phyloP scores from a whole-genome alignment of 2,888 invertebrate genomes.

The Synanthedon vespiformis region DNA sequence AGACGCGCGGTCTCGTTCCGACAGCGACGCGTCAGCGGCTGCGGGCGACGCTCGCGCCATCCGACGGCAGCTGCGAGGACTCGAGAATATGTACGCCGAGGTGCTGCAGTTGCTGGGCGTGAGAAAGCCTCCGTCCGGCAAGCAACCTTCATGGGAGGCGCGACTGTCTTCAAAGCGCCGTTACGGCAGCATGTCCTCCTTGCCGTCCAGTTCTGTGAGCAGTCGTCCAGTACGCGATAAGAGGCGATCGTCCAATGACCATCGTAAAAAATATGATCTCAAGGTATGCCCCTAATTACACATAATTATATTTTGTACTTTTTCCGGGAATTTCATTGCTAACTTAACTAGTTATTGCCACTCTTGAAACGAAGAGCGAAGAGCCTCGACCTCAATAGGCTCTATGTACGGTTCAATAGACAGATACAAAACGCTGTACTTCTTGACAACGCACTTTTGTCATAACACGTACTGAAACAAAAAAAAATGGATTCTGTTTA shows the following conservation, averaged over 20 bases:
- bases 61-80: conserved; percentile 81
- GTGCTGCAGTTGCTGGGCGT: conserved; percentile 70
- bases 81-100: conserved; percentile 90
- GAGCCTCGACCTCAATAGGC: too few species aligned
- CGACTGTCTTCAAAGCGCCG: conserved; percentile 67
- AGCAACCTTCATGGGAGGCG: conserved; percentile 70
- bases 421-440: too few species aligned
- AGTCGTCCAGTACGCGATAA: conserved; percentile 82
- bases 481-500: too few species aligned
- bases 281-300: conserved; percentile 56
- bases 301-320: too few species aligned
- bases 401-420: too few species aligned
- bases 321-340: too few species aligned
- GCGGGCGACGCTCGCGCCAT: conserved; percentile 83
- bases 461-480: neutral
- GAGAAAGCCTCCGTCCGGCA: conserved; percentile 31
- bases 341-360: too few species aligned
- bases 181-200: conserved; percentile 85
- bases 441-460: too few species aligned
- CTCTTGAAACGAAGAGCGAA: too few species aligned
- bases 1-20: conserved; percentile 74
- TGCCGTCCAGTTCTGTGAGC: conserved; percentile 86
- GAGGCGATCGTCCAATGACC: conserved; percentile 73
- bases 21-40: conserved; percentile 81
- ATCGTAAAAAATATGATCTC: conserved; percentile 79